phyloP scores from a whole-genome alignment of 1,140 invertebrate species.

The Temnothorax nylanderi region DNA sequence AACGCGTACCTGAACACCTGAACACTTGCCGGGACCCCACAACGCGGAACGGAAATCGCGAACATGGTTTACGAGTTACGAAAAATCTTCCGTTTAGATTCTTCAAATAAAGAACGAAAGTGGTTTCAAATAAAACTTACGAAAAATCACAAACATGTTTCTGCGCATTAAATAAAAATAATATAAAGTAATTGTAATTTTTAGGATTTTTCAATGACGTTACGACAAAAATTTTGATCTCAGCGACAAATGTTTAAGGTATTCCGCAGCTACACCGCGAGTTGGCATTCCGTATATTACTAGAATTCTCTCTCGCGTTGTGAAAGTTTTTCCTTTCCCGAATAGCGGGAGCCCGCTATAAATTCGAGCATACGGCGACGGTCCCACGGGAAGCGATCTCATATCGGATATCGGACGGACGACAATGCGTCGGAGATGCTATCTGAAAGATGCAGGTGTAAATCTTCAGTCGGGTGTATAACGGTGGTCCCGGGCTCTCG shows the following conservation, averaged over 20 bases:
- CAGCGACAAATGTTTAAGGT: background rate
- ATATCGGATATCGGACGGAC: constrained; percentile 55
- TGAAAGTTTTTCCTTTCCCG: background rate
- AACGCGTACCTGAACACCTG: constrained; percentile 15
- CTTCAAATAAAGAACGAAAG: background rate
- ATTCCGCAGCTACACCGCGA: background rate
- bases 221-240: background rate
- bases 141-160: background rate
- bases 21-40: constrained; percentile 40
- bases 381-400: constrained; percentile 30
- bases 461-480: constrained; percentile 43
- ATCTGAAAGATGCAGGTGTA: constrained; percentile 68
- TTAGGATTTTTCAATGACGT: background rate
- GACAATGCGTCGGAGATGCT: constrained; percentile 68
- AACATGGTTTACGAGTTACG: background rate
- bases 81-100: background rate
- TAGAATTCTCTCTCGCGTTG: constrained; percentile 1
- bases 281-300: constrained; percentile 5
- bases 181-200: background rate
- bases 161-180: background rate
- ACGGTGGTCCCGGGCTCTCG: constrained; percentile 43
- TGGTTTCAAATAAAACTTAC: background rate
- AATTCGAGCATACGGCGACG: constrained; percentile 50
- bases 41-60: constrained; percentile 35
- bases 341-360: constrained; percentile 40